Conservation (phyloP, 2,113 vertebrate species). For the Ginglymostoma cirratum region DNA sequence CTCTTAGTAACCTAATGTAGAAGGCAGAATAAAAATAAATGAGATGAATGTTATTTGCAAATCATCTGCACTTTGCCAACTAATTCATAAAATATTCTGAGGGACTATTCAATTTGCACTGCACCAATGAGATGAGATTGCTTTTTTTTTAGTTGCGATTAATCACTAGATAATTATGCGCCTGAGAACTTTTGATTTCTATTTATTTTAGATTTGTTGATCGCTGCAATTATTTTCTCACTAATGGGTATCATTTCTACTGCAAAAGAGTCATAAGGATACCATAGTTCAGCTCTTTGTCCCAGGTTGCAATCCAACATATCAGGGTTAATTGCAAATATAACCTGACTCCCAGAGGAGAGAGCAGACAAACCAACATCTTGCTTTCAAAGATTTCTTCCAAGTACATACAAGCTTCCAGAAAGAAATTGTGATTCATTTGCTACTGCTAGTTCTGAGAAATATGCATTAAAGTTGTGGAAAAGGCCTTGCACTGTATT, state of each 20-base stretch:
- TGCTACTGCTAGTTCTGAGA: not conserved
- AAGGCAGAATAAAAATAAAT: not conserved
- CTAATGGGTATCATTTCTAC: not conserved
- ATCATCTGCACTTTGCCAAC: not conserved
- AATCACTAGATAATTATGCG: not conserved
- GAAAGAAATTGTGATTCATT: not conserved
- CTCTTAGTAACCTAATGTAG: not conserved
- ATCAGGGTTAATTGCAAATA: not conserved
- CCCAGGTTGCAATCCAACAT: not conserved
- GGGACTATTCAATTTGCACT: not conserved
- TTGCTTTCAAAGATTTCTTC: not conserved
- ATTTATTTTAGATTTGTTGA: not conserved
- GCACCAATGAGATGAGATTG: not conserved
- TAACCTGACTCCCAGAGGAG: not conserved
- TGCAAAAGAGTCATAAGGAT: not conserved
- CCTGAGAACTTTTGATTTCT: not conserved
- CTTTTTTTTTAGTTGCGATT: not conserved
- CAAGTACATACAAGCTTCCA: not conserved
- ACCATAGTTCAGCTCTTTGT: not conserved
- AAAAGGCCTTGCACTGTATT: not conserved
- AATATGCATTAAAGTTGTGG: not conserved
- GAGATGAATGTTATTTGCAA: not conserved
- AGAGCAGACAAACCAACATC: not conserved
- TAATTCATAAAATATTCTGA: not conserved
- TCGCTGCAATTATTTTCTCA: not conserved